phyloP scores from a whole-genome alignment of 2,113 vertebrate genomes.

The western clawed frog (Xenopus tropicalis) region DNA sequence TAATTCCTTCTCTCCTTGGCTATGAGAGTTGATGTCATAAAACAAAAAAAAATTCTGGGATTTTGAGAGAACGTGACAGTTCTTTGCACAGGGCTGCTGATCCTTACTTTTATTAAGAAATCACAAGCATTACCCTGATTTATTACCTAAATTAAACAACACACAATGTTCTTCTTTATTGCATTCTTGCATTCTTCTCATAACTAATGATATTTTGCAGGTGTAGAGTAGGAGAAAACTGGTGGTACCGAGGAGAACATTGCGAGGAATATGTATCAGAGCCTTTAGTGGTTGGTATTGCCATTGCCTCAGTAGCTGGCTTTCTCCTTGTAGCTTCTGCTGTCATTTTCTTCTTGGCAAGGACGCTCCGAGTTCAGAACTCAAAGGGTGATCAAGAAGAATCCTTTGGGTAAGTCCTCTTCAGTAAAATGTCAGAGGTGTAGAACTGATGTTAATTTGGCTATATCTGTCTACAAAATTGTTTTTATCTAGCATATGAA shows the following conservation, averaged over 20 bases:
- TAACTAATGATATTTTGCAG: constrained; percentile 53
- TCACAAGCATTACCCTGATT: too few relatives aligned
- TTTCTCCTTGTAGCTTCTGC: constrained; percentile 76
- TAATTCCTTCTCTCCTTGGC: too few relatives aligned
- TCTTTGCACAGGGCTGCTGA: too few relatives aligned
- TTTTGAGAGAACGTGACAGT: too few relatives aligned
- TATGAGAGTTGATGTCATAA: too few relatives aligned
- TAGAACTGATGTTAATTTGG: too few relatives aligned
- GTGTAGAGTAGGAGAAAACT: constrained; percentile 89
- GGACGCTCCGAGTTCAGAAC: constrained; percentile 73
- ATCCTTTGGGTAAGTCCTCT: constrained; percentile 68
- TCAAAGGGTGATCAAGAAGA: constrained; percentile 71
- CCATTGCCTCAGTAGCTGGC: constrained; percentile 76
- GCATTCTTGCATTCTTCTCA: neutral
- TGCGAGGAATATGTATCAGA: constrained; percentile 90
- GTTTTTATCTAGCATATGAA: too few relatives aligned
- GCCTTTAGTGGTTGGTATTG: constrained; percentile 81
- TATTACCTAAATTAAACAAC: too few relatives aligned
- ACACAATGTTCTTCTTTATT: too few relatives aligned
- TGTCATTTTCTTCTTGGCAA: constrained; percentile 79
- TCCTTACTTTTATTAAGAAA: too few relatives aligned
- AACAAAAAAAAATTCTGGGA: too few relatives aligned
- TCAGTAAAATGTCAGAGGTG: neutral
- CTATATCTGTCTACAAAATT: too few relatives aligned
- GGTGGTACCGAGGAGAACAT: constrained; percentile 94